These are phyloP conservation scores for Meiosimyza decipiens DNA, from an alignment of 2,888 invertebrate species.

Conservation along the genomic window DNA sequence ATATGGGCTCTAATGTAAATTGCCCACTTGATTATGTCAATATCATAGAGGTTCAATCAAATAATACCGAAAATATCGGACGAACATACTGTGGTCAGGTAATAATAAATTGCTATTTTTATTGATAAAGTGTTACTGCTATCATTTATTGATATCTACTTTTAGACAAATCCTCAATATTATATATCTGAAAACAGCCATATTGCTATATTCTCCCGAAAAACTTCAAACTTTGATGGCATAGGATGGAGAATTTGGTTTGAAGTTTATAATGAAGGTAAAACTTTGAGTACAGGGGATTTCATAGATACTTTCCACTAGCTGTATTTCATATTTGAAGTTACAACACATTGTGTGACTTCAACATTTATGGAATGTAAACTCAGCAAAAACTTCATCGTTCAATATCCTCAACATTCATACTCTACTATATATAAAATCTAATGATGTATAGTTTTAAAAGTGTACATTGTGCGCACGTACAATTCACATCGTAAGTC, in stretches of 20 bases:
- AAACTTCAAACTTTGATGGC: slow-evolving; percentile 77
- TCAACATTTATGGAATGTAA: too few species aligned
- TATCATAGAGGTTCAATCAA: slow-evolving; percentile 69
- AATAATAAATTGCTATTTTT: not conserved
- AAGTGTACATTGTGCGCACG: too few species aligned
- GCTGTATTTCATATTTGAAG: slow-evolving; percentile 4
- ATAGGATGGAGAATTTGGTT: slow-evolving; percentile 71
- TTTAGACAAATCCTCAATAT: slow-evolving; percentile 69
- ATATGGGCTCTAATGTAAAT: slow-evolving; percentile 71
- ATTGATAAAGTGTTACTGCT: not conserved
- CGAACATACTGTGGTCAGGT: slow-evolving; percentile 66
- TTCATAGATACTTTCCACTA: slow-evolving; percentile 17
- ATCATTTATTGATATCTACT: not conserved
- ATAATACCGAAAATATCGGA: slow-evolving; percentile 52
- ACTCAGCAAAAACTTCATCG: too few species aligned
- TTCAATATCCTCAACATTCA: too few species aligned
- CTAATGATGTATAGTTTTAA: too few species aligned
- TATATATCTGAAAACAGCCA: slow-evolving; percentile 68
- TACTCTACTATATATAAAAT: too few species aligned
- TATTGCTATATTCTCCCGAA: slow-evolving; percentile 67
- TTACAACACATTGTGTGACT: too few species aligned
- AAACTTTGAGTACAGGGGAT: not conserved
- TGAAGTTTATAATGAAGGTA: not conserved
- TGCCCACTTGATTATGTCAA: slow-evolving; percentile 76
- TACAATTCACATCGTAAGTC: too few species aligned